Evolutionary conservation across 2,797 vertebrate genomes (phyloP), one percentile per base, ranked within the genome.

Genomic region (Propithecus deckenii): DNA sequence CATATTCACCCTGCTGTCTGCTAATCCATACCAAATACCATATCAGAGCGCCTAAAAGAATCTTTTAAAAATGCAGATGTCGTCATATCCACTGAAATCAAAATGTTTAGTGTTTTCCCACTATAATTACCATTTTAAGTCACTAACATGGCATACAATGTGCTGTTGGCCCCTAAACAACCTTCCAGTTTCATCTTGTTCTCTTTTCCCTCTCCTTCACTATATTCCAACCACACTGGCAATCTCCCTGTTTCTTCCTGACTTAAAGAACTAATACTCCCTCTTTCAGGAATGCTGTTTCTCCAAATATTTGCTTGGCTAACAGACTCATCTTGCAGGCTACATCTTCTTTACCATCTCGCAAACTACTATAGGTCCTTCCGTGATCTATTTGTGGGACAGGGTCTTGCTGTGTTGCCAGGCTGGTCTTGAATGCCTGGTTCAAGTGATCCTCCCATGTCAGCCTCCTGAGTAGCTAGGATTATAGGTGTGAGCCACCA

Each of bases 31-130:
- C 3, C 25, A 90, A 84, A 87, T 71, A 59, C 13, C 11, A 14
- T 28, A 46, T 78, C 25, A 69, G 20, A 89, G 35, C 3, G 76
- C 3, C 13, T 30, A 35, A 93, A 79, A 81, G 1, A 18, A 57
- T 71, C 52, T 96, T 84, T 92, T 65, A 20, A 93, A 94, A 92
- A 81, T 43, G 43, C 12, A 25, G 35, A 87, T 84, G 41, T 57
- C 43, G 84, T 80, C 25, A 52, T 75, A 74, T 78, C 87, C 95
- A 46, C 65, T 81, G 69, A 52, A 13, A 76, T 86, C 50, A 96
- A 96, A 96, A 48, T 55, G 38, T 61, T 67, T 48, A 86, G 79
- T 91, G 25, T 80, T 87, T 86, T 87, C 57, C 61, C 65, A 91
- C 7, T 48, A 41, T 32, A 43, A 75, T 79, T 59, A 89, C 75